Evolutionary conservation across 2,797 vertebrate genomes (phyloP).

Genomic region (Melanotaenia maccullochi): DNA sequence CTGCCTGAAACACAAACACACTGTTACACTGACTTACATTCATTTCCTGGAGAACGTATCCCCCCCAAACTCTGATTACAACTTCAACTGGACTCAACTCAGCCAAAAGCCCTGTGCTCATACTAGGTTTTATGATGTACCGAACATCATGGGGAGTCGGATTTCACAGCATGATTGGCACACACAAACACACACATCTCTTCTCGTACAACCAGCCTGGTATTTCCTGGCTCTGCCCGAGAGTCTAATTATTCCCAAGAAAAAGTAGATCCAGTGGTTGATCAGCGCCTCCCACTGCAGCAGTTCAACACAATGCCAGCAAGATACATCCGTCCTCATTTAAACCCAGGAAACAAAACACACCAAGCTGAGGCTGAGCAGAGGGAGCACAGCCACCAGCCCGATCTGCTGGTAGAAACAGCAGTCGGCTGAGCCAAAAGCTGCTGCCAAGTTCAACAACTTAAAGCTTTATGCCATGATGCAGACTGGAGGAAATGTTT

Average conservation of each 20-base stretch:
- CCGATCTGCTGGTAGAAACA: constrained; percentile 16
- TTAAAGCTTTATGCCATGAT: constrained; percentile 37
- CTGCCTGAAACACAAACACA: constrained; percentile 20
- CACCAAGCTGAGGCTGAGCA: constrained; percentile 19
- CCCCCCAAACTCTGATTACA: not conserved
- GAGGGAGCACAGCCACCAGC: not conserved
- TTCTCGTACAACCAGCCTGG: constrained; percentile 64
- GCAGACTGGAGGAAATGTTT: constrained; percentile 58
- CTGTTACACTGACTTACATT: not conserved
- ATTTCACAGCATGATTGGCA: not conserved
- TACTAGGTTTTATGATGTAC: not conserved
- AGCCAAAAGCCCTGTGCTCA: not conserved
- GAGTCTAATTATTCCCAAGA: constrained; percentile 57
- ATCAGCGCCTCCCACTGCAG: constrained; percentile 50
- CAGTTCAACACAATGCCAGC: constrained; percentile 21
- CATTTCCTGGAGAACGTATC: not conserved
- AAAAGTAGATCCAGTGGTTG: constrained; percentile 49
- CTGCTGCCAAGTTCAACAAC: constrained; percentile 72
- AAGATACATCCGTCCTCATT: constrained; percentile 29
- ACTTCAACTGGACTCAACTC: not conserved
- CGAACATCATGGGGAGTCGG: not conserved
- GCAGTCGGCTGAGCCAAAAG: constrained; percentile 22
- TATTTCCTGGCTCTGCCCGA: constrained; percentile 79
- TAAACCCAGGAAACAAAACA: constrained; percentile 40
- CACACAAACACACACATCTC: constrained; percentile 13